A percentile compares a stretch with the other conserved stretches of the same genome.
Evolutionary conservation across 2,797 vertebrate genomes (phyloP).

Genomic region (Loris lydekkerianus): DNA sequence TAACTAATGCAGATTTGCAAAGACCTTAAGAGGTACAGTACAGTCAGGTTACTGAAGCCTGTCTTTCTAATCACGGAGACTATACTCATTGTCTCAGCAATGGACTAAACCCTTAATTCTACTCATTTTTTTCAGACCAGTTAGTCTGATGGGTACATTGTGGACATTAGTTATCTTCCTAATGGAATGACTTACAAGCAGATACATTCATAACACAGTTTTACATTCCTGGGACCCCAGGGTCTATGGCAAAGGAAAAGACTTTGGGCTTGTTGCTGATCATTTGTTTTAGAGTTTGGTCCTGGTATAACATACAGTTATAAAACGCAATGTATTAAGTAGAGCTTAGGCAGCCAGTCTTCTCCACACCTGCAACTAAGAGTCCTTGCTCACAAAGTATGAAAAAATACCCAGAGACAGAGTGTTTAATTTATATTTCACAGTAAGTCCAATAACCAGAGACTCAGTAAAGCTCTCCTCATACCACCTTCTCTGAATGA

Average conservation of each 20-base stretch:
- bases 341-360: background rate
- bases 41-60: background rate
- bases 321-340: background rate
- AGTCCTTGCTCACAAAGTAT: background rate
- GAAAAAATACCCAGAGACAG: background rate
- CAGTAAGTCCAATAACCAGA: too few relatives aligned
- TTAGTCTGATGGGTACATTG: background rate
- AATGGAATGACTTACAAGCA: background rate
- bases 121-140: background rate
- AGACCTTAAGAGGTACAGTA: background rate
- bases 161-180: background rate
- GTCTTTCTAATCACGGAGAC: background rate
- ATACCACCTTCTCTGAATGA: too few relatives aligned
- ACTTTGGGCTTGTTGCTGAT: background rate
- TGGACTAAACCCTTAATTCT: background rate
- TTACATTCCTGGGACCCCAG: background rate
- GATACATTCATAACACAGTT: background rate
- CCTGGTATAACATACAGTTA: background rate
- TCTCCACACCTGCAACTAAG: background rate
- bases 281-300: background rate
- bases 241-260: background rate
- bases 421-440: background rate
- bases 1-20: background rate
- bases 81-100: background rate
- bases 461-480: background rate